A percentile compares a stretch with the other conserved stretches of the same genome.
Conservation (phyloP, 2,797 vertebrate genomes). For the Apogon hyalosoma region DNA sequence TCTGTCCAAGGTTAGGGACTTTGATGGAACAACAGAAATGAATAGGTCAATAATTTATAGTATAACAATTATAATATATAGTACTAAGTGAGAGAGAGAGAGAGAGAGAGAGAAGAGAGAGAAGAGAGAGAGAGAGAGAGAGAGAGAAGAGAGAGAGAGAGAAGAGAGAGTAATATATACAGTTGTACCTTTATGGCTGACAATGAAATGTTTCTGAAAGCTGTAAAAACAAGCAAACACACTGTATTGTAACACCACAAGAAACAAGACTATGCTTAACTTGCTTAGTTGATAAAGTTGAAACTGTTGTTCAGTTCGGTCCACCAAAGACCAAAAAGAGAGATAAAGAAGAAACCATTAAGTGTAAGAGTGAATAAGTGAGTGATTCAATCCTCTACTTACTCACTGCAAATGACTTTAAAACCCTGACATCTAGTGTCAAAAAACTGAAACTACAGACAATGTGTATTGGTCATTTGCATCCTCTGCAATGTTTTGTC, state of each 20-base stretch:
- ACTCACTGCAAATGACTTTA: slow-evolving; percentile 10
- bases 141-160: too few relatives aligned
- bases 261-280: too few relatives aligned
- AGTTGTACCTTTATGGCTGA: slow-evolving; percentile 82
- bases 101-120: too few relatives aligned
- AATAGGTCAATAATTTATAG: too few relatives aligned
- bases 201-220: slow-evolving; percentile 69
- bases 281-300: too few relatives aligned
- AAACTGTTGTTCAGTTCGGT: not conserved
- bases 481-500: too few relatives aligned
- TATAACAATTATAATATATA: too few relatives aligned
- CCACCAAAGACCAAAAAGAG: not conserved
- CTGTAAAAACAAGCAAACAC: not conserved
- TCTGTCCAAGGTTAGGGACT: too few relatives aligned
- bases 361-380: too few relatives aligned
- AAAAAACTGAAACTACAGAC: slow-evolving; percentile 17
- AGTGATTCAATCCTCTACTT: not conserved
- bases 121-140: too few relatives aligned
- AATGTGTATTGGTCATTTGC: not conserved
- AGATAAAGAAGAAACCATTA: not conserved
- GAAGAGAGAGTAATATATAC: not conserved
- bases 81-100: too few relatives aligned
- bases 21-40: too few relatives aligned
- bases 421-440: slow-evolving; percentile 76
- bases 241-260: not conserved